phyloP scores from a whole-genome alignment of 2,797 vertebrate genomes.

The Phoebastria nigripes region DNA sequence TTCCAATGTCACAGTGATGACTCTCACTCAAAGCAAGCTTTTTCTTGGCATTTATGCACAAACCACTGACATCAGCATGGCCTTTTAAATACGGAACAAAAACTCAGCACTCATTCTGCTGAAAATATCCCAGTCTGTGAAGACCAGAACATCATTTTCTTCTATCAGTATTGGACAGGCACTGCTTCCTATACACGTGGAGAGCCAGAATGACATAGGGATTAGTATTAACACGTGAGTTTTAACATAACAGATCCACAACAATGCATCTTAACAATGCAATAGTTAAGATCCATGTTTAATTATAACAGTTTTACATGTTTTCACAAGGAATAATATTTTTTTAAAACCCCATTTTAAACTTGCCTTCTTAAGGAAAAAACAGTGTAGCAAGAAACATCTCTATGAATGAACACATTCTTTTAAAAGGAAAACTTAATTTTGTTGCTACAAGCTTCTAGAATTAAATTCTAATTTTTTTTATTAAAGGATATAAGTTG shows the following conservation, averaged over 20 bases:
- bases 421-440: neutral
- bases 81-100: neutral
- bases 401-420: neutral
- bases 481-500: neutral
- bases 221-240: neutral
- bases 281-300: neutral
- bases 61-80: neutral
- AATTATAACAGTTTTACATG: neutral
- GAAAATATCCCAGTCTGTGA: neutral
- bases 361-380: neutral
- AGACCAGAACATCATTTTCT: neutral
- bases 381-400: neutral
- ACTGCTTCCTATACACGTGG: neutral
- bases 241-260: neutral
- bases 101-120: neutral
- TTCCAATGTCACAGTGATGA: neutral
- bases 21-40: neutral
- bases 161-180: neutral
- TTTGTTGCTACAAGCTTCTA: neutral
- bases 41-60: neutral
- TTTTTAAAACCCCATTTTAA: neutral
- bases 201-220: neutral
- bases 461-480: neutral
- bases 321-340: neutral
- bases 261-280: rapidly evolving